Evolutionary conservation across 2,888 invertebrate species (phyloP), one percentile per base, ranked within the genome.

Genomic region (Lepetodrilus schrolli): DNA sequence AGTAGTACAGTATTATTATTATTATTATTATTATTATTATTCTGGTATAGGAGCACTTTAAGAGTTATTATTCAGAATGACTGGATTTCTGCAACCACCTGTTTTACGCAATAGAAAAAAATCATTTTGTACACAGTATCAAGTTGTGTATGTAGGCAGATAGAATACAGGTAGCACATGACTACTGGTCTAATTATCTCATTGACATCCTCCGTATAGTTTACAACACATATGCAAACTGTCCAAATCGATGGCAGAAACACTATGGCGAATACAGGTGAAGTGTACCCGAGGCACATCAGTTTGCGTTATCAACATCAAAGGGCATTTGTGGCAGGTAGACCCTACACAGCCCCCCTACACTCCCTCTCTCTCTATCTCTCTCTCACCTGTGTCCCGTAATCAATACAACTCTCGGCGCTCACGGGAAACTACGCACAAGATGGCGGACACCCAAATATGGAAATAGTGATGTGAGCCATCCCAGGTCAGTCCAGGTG

Each of bases 381-480:
- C 58, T 26, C 30, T 58, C 58, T 58, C 26, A 30, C 58, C 26
- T 30, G 58, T 58, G 30, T 34, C 30, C 13, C 10, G 30, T 23
- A 30, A 58, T 58, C 58, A 30, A 58, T 58, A 58, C 10, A 58
- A 43, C 43, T 43, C 43, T 3, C 34, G n/a, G 5, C 58, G 58
- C 58, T 58, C 58, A 34, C 58, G 58, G 58, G 58, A 58, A 58
- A 58, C 26, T 34, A 58, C 58, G 7, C 13, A 58, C 58, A 58
- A 58, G 30, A 58, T 58, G 58, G 58, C 58, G 58, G 58, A 23
- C 58, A 30, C 34, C 58, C 58, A 34, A 58, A 58, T 58, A 58
- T 58, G 58, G 58, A 26, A 58, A 58, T n/a, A 23, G 58, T 58
- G 58, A 58, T 58, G 58, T 21, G 58, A 58, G 34, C 58, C 58